A percentile compares a stretch with the other conserved stretches of the same genome.
These are phyloP conservation scores for Sylvia borin DNA, from an alignment of 2,797 vertebrate genomes.

Conservation along the genomic window DNA sequence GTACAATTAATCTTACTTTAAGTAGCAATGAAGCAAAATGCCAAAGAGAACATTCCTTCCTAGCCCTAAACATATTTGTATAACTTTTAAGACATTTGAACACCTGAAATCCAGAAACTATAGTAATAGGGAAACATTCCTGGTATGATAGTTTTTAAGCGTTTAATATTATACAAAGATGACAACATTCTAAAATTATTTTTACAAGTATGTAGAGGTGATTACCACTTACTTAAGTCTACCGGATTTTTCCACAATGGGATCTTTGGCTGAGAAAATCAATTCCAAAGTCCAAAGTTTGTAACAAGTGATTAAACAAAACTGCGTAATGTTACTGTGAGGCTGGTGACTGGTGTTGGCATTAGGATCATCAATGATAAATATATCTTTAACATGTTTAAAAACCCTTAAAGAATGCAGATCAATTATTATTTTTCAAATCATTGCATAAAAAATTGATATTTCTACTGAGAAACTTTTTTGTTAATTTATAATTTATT, in stretches of 20 bases:
- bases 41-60: neutral
- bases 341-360: neutral
- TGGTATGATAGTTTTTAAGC: neutral
- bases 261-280: neutral
- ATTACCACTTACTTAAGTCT: neutral
- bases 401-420: neutral
- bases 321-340: neutral
- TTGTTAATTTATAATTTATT: conserved; percentile 57
- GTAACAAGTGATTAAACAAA: neutral
- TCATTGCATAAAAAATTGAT: conserved; percentile 57
- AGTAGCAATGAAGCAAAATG: neutral
- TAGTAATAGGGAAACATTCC: neutral
- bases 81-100: neutral
- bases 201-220: neutral
- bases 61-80: neutral
- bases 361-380: neutral
- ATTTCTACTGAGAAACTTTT: conserved; percentile 10
- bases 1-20: neutral
- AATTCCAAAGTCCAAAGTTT: neutral
- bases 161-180: neutral
- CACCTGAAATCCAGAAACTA: neutral
- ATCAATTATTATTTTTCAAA: conserved; percentile 46
- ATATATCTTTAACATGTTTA: neutral
- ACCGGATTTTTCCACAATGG: neutral
- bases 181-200: neutral